Evolutionary conservation across 53 echinoderm and acorn worm genomes (phyloP), one percentile per base, ranked within the genome.

Genomic region (Astropecten irregularis): DNA sequence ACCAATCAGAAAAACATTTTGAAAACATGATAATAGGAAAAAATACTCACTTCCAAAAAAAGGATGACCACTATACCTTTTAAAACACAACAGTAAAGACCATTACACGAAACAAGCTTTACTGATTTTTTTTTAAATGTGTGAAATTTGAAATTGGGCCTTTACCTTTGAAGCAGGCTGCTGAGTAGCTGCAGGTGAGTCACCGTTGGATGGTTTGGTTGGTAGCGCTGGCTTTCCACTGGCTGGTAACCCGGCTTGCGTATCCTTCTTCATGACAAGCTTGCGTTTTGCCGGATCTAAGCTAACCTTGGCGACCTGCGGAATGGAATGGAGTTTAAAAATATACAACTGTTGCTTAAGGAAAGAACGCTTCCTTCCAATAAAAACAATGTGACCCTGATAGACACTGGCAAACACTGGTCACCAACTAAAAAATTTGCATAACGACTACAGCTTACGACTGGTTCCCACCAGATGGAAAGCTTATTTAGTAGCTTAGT

Each of bases 241-340:
- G 9, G 84, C 29, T 9, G 77, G 39, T 9, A 47, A 38, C 46
- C 32, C 15, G 4, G 46, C n/a, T 21, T n/a, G 19, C 10, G 25
- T 79, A 1, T 39, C 18, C 40, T 62, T 79, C 20, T 79, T 79
- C 16, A 7, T 2, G 21, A 79, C 6, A 20, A 46, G 47, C 46
- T 79, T 27, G 42, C 46, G 19, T 14, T 79, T 79, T 4, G 91
- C 77, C 18, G 96, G 96, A 87, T 96, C 91, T 53, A 96, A 66
- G 26, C 91, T 89, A 0, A 95, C 65, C 62, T 71, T 86, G 27
- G 69, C 68, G 51, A 95, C 93, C 95, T 95, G 23, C 10, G 21
- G 16, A 16, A 57, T 29, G 4, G 63, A 82, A 52, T 11, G 16
- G 4, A 25, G n/a, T n/a, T n/a, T n/a, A n/a, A n/a, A n/a, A n/a